Evolutionary conservation across 2,113 vertebrate genomes (phyloP), one percentile per base, ranked within the genome.

Genomic region (Hymenochirus boettgeri): DNA sequence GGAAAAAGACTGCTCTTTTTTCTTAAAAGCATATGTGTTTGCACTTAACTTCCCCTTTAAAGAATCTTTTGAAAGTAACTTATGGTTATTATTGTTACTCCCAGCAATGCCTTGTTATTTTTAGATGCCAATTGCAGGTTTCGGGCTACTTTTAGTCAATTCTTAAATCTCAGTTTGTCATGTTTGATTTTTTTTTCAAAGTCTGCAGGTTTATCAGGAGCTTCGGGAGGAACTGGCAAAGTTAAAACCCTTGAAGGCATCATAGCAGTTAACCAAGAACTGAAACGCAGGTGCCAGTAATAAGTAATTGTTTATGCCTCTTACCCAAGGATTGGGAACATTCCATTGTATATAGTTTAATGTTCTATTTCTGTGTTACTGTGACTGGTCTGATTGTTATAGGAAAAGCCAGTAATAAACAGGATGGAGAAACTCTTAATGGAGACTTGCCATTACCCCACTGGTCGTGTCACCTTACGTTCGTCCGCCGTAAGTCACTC

Each of bases 381-480:
- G 1, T 57, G 7, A 2, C 13, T 25, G n/a, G n/a, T n/a, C n/a
- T n/a, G n/a, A 2, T 17, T 21, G 17, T 27, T 69, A 8, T 73
- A 99, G 96, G 91, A 93, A 69, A 97, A 78, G 91, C 93, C 7
- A 76, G 85, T 26, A 86, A 78, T 72, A 86, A 86, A 66, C 84
- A 87, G 33, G 83, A 71, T 27, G 87, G 86, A 60, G 77, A 83
- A 62, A 82, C 61, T 51, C 77, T 79, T 8, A 46, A 76, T 3
- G 73, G 86, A 1, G 72, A 80, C 29, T 71, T 94, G 62, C 91
- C 90, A 4, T 86, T 94, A 59, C 93, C 89, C 59, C 96, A 97
- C 74, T 99, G 96, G 96, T 91, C 96, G 82, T 99, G 96, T 76
- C 96, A 99, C 96, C 96, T 0, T 98, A 94, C 22, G 35, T 94